These are phyloP conservation scores for Rhagium mordax DNA, from an alignment of 2,888 invertebrate species.

Conservation along the genomic window DNA sequence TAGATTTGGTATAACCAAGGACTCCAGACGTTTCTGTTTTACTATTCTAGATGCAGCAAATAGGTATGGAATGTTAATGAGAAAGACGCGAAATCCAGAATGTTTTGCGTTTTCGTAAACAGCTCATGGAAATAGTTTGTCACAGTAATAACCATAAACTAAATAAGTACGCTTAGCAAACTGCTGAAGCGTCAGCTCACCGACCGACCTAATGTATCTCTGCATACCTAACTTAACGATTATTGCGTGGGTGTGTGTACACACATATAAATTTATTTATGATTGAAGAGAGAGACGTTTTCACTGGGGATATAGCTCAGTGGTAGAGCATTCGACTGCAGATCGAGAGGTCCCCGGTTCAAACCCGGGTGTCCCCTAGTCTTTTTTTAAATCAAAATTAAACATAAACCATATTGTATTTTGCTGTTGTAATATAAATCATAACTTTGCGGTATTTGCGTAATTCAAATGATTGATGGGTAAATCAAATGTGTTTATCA, in stretches of 20 bases:
- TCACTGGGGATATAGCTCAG: conserved; percentile 78
- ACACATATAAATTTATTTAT: background rate
- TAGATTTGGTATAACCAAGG: too few relatives aligned
- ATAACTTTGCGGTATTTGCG: too few relatives aligned
- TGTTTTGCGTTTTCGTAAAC: background rate
- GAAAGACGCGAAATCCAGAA: too few relatives aligned
- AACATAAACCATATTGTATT: too few relatives aligned
- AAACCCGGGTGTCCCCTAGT: conserved; percentile 81
- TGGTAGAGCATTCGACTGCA: conserved; percentile 84
- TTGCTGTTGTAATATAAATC: too few relatives aligned
- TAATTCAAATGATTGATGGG: conserved; percentile 4
- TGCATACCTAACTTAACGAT: background rate
- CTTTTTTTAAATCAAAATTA: background rate
- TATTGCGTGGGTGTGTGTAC: background rate
- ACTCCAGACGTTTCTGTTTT: too few relatives aligned
- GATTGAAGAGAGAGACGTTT: background rate
- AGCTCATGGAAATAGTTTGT: background rate
- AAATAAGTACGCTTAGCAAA: background rate
- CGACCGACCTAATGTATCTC: too few relatives aligned
- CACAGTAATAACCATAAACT: background rate
- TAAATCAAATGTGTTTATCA: conserved; percentile 7
- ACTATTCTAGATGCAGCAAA: too few relatives aligned
- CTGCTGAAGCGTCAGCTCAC: too few relatives aligned
- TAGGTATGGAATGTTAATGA: too few relatives aligned
- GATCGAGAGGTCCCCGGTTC: conserved; percentile 85